Conservation (phyloP, 35 echinoderm and acorn worm genomes). For the Lytechinus variegatus region DNA sequence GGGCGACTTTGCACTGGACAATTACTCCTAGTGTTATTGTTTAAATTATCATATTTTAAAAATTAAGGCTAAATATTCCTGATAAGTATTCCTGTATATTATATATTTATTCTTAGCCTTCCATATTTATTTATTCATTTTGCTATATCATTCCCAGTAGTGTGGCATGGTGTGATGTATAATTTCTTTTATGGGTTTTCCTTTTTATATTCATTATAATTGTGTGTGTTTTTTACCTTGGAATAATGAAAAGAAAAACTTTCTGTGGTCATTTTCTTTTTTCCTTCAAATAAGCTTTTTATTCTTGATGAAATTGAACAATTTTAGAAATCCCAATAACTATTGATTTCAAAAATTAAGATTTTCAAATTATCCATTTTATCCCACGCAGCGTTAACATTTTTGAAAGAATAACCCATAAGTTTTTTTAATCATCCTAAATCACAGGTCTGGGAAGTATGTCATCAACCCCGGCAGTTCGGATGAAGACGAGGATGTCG, state of each 20-base stretch:
- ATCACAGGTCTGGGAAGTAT: conserved; percentile 61
- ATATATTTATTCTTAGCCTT: too few species aligned
- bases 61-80: too few species aligned
- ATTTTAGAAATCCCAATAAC: too few species aligned
- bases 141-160: background rate
- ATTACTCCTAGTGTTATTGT: background rate
- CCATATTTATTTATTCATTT: background rate
- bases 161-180: background rate
- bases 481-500: conserved; percentile 66
- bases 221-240: background rate
- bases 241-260: too few species aligned
- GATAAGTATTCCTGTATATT: too few species aligned
- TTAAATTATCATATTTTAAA: too few species aligned
- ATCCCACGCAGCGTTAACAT: background rate
- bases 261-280: too few species aligned
- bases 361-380: too few species aligned
- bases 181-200: background rate
- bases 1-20: background rate
- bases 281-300: too few species aligned
- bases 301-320: too few species aligned
- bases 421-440: background rate
- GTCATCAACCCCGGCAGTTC: conserved; percentile 69
- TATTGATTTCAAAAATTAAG: too few species aligned
- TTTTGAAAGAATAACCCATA: background rate
- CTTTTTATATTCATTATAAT: background rate